Conservation (phyloP, 2,797 vertebrate genomes). For the Epinephelus coioides region DNA sequence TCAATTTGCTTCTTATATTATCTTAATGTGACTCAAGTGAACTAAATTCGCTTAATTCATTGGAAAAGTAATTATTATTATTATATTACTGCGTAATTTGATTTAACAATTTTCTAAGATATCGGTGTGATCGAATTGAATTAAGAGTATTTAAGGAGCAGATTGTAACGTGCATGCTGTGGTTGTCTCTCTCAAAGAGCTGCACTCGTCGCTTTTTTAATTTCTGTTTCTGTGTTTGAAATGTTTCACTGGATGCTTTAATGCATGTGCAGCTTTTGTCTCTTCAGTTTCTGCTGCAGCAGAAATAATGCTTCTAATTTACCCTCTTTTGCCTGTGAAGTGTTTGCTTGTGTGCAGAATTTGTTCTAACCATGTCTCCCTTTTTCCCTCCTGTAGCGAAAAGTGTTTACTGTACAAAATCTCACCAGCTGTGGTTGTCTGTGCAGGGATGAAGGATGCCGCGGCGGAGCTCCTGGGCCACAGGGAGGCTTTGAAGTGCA, state of each 20-base stretch:
- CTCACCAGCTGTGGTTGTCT: slow-evolving; percentile 68
- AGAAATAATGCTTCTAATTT: slow-evolving; percentile 12
- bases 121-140: slow-evolving; percentile 81
- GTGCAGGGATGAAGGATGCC: slow-evolving; percentile 96
- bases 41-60: slow-evolving; percentile 89
- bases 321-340: slow-evolving; percentile 13
- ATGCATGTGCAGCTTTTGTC: slow-evolving; percentile 36
- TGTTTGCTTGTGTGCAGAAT: slow-evolving; percentile 2
- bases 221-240: slow-evolving; percentile 27
- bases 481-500: slow-evolving; percentile 95
- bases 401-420: slow-evolving; percentile 24
- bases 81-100: slow-evolving; percentile 97
- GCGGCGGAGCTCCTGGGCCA: slow-evolving; percentile 94
- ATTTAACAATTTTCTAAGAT: slow-evolving; percentile 91
- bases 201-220: slow-evolving; percentile 16
- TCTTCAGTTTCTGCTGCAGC: slow-evolving; percentile 8
- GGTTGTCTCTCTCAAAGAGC: slow-evolving; percentile 18
- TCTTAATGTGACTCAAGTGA: slow-evolving; percentile 93
- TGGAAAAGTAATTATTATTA: slow-evolving; percentile 91
- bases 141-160: slow-evolving; percentile 81
- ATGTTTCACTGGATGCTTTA: not conserved
- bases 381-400: slow-evolving; percentile 34
- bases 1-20: slow-evolving; percentile 94
- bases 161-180: slow-evolving; percentile 74
- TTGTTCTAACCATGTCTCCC: slow-evolving; percentile 16